Evolutionary conservation across 2,797 vertebrate genomes (phyloP), one percentile per base, ranked within the genome.

Genomic region (Sebastes dallii): DNA sequence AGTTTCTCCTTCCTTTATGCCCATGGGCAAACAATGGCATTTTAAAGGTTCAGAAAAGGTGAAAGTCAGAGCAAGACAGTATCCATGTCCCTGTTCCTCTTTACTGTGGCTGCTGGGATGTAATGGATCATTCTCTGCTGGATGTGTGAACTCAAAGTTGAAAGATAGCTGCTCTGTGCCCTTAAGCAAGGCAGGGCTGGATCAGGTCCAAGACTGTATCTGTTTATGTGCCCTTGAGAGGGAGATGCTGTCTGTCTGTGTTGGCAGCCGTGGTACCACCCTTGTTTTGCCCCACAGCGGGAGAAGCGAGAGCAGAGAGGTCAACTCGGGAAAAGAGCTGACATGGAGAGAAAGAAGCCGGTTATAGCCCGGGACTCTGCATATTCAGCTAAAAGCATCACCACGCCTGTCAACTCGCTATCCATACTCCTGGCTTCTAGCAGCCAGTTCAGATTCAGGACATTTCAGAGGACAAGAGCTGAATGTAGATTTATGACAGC

Each of bases 281-380:
- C 81, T 82, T 75, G 80, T 85, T 89, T 59, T 91, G 86, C 82
- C 88, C 85, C 87, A 84, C 86, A 86, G 85, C 80, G 13, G 81
- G 84, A 83, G 72, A 75, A 81, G 79, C 78, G 72, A 78, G 75
- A 83, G 82, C 80, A 80, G 72, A 87, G 80, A 84, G 91, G 91
- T 92, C 90, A 89, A 74, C 72, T 81, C 71, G 52, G 84, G 80
- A 88, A 92, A 91, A 91, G 68, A 84, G 90, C 89, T 93, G 91
- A 92, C 88, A 74, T 68, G 66, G 82, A 80, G 80, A 81, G 82
- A 93, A 92, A 90, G 66, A 81, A 81, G 77, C 61, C 66, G 30
- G 76, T 87, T 89, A 85, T 83, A 80, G 65, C 71, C 74, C 34
- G 22, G 29, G 74, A 89, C 83, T 91, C 77, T 87, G 91, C 91